Conservation (phyloP, 2,113 vertebrate genomes). For the Cairina moschata region DNA sequence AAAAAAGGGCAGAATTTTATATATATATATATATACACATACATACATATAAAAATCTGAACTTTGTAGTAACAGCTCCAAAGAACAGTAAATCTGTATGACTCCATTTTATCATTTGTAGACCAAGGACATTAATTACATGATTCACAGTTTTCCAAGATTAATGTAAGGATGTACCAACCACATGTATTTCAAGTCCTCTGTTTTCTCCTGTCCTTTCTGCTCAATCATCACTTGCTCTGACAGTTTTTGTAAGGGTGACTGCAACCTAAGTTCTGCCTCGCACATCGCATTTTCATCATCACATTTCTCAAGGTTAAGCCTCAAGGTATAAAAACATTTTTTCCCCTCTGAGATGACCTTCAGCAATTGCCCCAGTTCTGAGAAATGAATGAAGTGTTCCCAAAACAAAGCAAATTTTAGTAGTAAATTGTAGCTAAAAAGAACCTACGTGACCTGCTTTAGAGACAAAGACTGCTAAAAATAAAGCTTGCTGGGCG, state of each 20-base stretch:
- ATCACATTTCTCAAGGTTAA: slow-evolving; percentile 21
- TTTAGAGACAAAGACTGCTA: slow-evolving; percentile 46
- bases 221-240: slow-evolving; percentile 2
- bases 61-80: background rate
- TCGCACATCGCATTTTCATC: background rate
- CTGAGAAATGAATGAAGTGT: slow-evolving; percentile 45
- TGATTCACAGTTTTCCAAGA: background rate
- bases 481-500: slow-evolving; percentile 49
- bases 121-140: background rate
- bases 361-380: slow-evolving; percentile 12
- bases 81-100: background rate
- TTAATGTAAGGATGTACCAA: background rate
- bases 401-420: slow-evolving; percentile 54
- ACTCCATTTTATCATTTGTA: background rate
- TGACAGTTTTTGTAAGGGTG: background rate
- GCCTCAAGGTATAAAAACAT: slow-evolving; percentile 32
- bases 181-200: background rate
- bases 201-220: background rate
- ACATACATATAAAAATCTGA: background rate
- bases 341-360: background rate
- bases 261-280: background rate
- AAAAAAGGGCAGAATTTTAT: background rate
- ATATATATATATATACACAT: too few relatives aligned
- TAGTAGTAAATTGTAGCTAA: slow-evolving; percentile 40
- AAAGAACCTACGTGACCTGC: slow-evolving; percentile 40